Conservation (phyloP, 2,113 vertebrate species). For the Apodemus speciosus region DNA sequence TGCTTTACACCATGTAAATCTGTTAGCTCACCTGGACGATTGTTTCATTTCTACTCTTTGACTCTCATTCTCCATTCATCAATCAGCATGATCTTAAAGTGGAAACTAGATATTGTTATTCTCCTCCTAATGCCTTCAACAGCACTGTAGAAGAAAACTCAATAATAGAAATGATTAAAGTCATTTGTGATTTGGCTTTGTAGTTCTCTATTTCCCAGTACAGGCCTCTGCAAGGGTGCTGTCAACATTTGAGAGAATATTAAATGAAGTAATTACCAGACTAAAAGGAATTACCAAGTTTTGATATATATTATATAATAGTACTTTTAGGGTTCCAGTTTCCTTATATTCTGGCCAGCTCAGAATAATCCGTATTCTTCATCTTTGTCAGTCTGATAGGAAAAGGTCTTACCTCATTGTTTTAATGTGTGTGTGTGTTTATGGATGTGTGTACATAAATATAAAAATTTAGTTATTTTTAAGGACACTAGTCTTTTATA, state of each 20-base stretch:
- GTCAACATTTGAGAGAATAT: neutral
- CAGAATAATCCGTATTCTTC: neutral
- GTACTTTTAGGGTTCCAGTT: neutral
- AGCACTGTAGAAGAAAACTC: neutral
- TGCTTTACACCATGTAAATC: neutral
- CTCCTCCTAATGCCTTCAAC: neutral
- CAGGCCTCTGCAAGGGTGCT: neutral
- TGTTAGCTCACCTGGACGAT: too few species aligned
- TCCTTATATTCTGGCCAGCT: neutral
- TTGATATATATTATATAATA: neutral
- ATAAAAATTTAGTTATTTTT: neutral
- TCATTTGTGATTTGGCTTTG: neutral
- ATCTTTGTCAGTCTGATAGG: neutral
- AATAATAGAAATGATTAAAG: neutral
- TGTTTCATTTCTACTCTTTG: neutral
- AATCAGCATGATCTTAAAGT: neutral
- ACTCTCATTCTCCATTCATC: neutral
- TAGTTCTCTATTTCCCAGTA: neutral
- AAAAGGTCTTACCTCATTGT: neutral
- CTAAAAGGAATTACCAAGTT: neutral
- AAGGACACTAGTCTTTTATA: neutral
- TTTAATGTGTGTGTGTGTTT: neutral
- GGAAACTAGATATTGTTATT: neutral
- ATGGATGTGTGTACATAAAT: too few species aligned
- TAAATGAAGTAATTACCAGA: neutral